Evolutionary conservation across 2,113 vertebrate species (phyloP), one percentile per base, ranked within the genome.

Genomic region (Tricholaema leucomelas): DNA sequence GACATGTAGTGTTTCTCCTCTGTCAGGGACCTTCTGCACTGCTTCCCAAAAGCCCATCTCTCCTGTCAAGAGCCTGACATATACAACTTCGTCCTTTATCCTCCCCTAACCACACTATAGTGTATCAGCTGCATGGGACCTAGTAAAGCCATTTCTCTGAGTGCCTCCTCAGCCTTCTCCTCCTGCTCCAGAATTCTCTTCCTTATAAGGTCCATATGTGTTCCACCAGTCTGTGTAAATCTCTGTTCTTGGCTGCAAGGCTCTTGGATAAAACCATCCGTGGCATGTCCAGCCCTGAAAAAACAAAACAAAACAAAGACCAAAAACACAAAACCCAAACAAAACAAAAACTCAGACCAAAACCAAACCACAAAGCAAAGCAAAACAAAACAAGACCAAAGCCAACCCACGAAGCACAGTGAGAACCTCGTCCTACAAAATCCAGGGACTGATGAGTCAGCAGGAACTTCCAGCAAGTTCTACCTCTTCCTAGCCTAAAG

Each of bases 401-500:
- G 16, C 60, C 93, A 78, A 69, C 19, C 60, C 93, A 78, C 48
- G 91, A 92, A 86, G n/a, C 27, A 63, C 67, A 88, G 69, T 86
- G 82, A 94, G 81, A 95, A 83, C n/a, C 72, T 92, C 56, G 66
- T 92, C 55, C 44, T 89, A 54, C 42, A 78, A 83, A 88, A 75
- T 83, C 9, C 72, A 64, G 21, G 20, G 48, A 83, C 76, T 85
- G 79, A 75, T 94, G 93, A 95, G 42, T 85, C 87, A 90, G 79
- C 56, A 82, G 1, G 5, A 89, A 38, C 56, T 92, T 95, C 76
- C 85, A 94, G 67, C 82, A 94, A 89, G 64, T 93, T 96, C 94
- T 93, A 33, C 52, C 48, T 93, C 81, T 96, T 95, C 59, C 64
- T 92, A 91, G 84, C 84, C 87, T 85, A 67, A 35, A 85, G 75